Base-by-base conservation (phyloP, 1,140 invertebrate species). In the Drosophila bocki region DNA sequence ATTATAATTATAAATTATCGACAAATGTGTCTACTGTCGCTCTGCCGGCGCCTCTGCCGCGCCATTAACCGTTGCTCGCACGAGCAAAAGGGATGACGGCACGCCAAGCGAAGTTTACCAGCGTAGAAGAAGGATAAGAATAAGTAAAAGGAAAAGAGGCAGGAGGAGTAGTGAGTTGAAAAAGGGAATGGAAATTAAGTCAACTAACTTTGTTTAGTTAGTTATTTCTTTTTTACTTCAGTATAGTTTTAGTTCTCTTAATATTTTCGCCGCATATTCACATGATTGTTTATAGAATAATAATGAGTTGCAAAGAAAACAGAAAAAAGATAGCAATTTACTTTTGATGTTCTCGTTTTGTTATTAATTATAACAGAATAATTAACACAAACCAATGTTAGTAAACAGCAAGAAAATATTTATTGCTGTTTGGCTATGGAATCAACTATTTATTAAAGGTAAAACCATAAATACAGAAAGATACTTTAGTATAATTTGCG, bases 401-500 rank as follows among this genome's bases (percentile, higher is more conserved):
- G 19, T 5, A 17, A 51, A 9, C 13, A 33, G 29, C 7, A n/a
- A 7, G 0, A 7, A 35, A 22, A 13, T 35, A 35, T 15, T 37
- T 37, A 15, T 19, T 15, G 33, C 17, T 9, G 33, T 13, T 53
- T 53, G 32, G 17, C 50, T 13, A 12, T 19, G 17, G 4, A 37
- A 54, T 22, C n/a, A 22, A 37, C 22, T 39, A 26, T 39, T n/a
- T 37, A 54, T 22, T 22, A 15, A 65, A 32, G 6, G 17, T 11
- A 33, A 32, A 33, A 15, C 1, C 11, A 13, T 2, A 64, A 50
- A 29, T 12, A 15, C n/a, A 15, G 3, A 15, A 47, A 26, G 22
- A 29, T 15, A 29, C 29, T 13, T 13, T 60, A 54, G 47, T 71
- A 71, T 42, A 77, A 64, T 78, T 78, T 71, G 67, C 64, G 75